Evolutionary conservation across 2,797 vertebrate genomes (phyloP), one percentile per base, ranked within the genome.

Genomic region (Enteromius radiatus): DNA sequence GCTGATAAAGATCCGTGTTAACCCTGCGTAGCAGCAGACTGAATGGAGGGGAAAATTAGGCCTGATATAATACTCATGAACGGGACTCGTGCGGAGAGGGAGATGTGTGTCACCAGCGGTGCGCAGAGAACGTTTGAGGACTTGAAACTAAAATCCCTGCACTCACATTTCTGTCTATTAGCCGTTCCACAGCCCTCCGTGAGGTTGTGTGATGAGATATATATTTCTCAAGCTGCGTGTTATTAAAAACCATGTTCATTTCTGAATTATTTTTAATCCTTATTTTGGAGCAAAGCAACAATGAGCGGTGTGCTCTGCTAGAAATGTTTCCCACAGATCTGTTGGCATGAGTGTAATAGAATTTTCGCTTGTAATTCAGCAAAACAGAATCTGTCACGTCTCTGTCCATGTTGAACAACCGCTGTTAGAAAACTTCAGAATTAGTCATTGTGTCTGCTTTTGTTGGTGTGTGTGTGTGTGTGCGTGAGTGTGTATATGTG

Each of bases 31-130:
- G 85, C 87, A 79, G 90, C 90, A 90, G 92, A 92, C 91, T 92
- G 92, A 93, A 91, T 92, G 93, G 94, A 94, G 93, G 93, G 92
- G 94, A 95, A 95, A 95, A 95, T 95, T 93, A 94, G 93, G 91
- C 89, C 87, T 91, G 92, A 93, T 95, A 92, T 94, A 92, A 94
- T 94, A 94, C 93, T 93, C 92, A 94, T 81, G 89, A 91, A 91
- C 91, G 87, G 88, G 85, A 80, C 88, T 88, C 86, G 77, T 79
- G 87, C 83, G 63, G 84, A 69, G 82, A 76, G 71, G 63, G 69
- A 84, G 81, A 85, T 84, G 86, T 80, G 84, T 88, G 84, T 86
- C 84, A 85, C 82, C 84, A 85, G 83, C 36, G 75, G 81, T 84
- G 85, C 82, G 78, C 69, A 77, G 83, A 87, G 83, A 87, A 88